phyloP scores from a whole-genome alignment of 2,888 invertebrate genomes.

The Arenicola marina region DNA sequence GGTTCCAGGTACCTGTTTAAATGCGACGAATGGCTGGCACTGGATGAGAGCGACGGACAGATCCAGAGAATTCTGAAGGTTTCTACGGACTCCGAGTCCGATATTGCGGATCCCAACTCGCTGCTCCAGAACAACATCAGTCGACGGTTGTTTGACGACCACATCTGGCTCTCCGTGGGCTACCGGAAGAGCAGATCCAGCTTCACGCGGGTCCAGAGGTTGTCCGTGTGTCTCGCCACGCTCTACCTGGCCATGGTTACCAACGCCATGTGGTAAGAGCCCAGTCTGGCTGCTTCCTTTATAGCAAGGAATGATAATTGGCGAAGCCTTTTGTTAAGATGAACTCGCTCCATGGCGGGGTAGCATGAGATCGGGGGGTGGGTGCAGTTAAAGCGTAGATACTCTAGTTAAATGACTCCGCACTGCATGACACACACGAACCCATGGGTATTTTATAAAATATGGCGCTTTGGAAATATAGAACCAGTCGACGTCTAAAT shows the following conservation, averaged over 20 bases:
- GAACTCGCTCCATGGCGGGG: too few species aligned
- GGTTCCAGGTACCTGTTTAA: constrained; percentile 38
- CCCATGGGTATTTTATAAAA: too few species aligned
- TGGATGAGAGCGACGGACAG: constrained; percentile 59
- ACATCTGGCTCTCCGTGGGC: constrained; percentile 63
- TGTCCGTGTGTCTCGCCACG: constrained; percentile 41
- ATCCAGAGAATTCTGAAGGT: constrained; percentile 37
- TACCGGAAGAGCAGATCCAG: constrained; percentile 54
- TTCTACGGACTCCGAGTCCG: constrained; percentile 13
- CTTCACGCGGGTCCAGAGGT: constrained; percentile 54
- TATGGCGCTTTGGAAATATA: too few species aligned
- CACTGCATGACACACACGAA: too few species aligned
- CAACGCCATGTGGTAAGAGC: constrained; percentile 43
- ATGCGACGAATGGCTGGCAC: constrained; percentile 60
- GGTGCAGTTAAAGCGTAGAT: too few species aligned
- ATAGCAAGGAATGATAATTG: too few species aligned
- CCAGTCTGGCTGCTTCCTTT: constrained; percentile 14
- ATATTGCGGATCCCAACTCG: not conserved
- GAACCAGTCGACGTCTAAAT: too few species aligned
- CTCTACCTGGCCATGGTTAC: constrained; percentile 44
- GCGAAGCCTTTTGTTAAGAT: too few species aligned
- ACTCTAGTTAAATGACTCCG: too few species aligned
- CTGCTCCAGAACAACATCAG: constrained; percentile 18
- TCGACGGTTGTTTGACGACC: constrained; percentile 48
- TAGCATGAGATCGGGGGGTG: too few species aligned